Base-by-base conservation (phyloP, 23 tunicate genomes). In the Diplosoma virens region DNA sequence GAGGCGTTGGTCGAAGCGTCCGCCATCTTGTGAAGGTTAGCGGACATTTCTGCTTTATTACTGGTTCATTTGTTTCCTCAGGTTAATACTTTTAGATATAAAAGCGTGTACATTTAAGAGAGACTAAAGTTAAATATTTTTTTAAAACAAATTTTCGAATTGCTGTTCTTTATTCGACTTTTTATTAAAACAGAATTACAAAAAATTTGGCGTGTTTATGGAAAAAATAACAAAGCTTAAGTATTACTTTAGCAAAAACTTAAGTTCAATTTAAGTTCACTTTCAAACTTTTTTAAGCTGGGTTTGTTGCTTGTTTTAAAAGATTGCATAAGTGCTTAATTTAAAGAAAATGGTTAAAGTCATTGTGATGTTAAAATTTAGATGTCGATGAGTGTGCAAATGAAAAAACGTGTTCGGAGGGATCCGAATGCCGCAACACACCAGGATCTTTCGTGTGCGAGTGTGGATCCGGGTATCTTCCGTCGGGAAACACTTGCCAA, bases 371-470 rank as follows among this genome's bases (percentile, higher is more conserved):
- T n/a, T n/a, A n/a, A n/a, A n/a, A n/a, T n/a, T n/a, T n/a, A 82
- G 87, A 82, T 66, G 34, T 65, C 30, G 66, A 82, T 18, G 87
- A 82, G 33, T 82, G 87, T 37, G 75, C 32, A 11, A 48, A 4
- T 75, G 76, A 41, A 20, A 23, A 33, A 0, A 50, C 75, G 0
- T 82, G 87, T 30, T 33, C 66, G 4, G 55, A 17, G 2, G 48
- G 67, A 20, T 56, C 80, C 27, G 37, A 4, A 14, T 82, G 87
- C 26, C 45, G 47, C 28, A 82, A 82, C 55, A 64, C 66, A 0
- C 45, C 27, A 32, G 87, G 87, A 54, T 25, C 81, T 1, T 75
- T 33, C 65, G 20, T 55, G 6, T 82, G 87, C 47, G 21, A 79
- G 5, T 82, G 87, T 34, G 32, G 21, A 36, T 41, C 21, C 0